Conservation (phyloP, 1,140 invertebrate genomes). For the Lordiphosa mommai region DNA sequence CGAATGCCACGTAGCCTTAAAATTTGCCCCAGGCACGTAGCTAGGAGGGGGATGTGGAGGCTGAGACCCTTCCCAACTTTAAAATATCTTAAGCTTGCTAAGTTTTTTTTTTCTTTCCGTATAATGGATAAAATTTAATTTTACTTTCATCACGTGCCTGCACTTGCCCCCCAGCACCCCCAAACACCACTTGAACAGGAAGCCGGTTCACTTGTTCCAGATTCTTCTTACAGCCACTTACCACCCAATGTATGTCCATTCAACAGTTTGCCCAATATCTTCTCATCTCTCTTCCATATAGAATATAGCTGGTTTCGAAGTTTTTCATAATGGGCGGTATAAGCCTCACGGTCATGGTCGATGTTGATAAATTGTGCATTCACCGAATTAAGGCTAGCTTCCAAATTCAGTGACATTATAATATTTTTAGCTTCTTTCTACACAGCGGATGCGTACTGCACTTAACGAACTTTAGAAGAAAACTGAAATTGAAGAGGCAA, state of each 20-base stretch:
- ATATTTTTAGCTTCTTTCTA: background rate
- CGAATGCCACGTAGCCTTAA: no score
- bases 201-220: no score
- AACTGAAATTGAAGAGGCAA: background rate
- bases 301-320: constrained; percentile 32
- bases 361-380: constrained; percentile 28
- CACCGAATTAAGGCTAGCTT: background rate
- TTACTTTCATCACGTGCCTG: no score
- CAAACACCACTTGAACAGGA: no score
- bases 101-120: no score
- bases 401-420: constrained; percentile 6
- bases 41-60: no score
- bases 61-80: no score
- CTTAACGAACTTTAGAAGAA: background rate
- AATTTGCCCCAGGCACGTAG: no score
- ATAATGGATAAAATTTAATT: no score
- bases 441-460: background rate
- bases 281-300: constrained; percentile 2
- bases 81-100: no score
- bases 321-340: constrained; percentile 25
- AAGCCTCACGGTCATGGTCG: constrained; percentile 11
- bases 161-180: no score
- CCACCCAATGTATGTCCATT: constrained; percentile 39
- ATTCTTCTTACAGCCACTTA: constrained; percentile 11
- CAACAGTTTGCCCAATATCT: constrained; percentile 19